These are phyloP conservation scores for Tetrapedia diversipes DNA, from an alignment of 2,888 invertebrate genomes.

Conservation along the genomic window DNA sequence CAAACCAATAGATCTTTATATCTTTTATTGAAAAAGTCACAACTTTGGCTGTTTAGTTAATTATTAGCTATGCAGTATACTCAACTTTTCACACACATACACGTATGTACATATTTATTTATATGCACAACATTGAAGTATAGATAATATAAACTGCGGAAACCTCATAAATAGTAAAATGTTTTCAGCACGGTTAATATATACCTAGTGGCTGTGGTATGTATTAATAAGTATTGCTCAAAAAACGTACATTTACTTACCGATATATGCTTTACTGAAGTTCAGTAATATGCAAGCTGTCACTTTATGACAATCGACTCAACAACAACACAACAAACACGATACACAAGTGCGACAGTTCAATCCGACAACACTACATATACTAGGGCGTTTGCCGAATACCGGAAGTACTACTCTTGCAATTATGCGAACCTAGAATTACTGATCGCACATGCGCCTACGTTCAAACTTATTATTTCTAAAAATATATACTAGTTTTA, in stretches of 20 bases:
- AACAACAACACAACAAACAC: slow-evolving; percentile 51
- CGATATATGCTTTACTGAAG: slow-evolving; percentile 14
- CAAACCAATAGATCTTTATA: slow-evolving; percentile 30
- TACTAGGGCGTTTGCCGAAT: slow-evolving; percentile 76
- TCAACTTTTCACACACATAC: background rate
- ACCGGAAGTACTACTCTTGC: slow-evolving; percentile 65
- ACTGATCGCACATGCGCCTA: slow-evolving; percentile 47
- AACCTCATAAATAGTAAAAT: slow-evolving; percentile 38
- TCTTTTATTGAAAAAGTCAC: background rate
- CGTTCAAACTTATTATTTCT: slow-evolving; percentile 25
- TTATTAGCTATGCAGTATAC: background rate
- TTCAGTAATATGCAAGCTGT: slow-evolving; percentile 27
- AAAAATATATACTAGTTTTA: background rate
- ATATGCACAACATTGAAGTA: slow-evolving; percentile 19
- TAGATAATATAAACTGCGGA: slow-evolving; percentile 35
- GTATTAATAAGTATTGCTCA: background rate
- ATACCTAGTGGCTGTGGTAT: slow-evolving; percentile 60
- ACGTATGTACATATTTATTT: background rate
- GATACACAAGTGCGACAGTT: slow-evolving; percentile 32
- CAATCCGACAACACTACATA: slow-evolving; percentile 51
- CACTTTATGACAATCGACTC: slow-evolving; percentile 46
- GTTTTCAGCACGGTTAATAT: slow-evolving; percentile 61
- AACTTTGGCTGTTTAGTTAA: background rate
- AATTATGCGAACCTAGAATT: slow-evolving; percentile 40
- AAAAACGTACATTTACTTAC: slow-evolving; percentile 52